A percentile compares a stretch with the other conserved stretches of the same genome.
phyloP scores from a whole-genome alignment of 2,888 invertebrate species.

The Noctuana brunneofusca region DNA sequence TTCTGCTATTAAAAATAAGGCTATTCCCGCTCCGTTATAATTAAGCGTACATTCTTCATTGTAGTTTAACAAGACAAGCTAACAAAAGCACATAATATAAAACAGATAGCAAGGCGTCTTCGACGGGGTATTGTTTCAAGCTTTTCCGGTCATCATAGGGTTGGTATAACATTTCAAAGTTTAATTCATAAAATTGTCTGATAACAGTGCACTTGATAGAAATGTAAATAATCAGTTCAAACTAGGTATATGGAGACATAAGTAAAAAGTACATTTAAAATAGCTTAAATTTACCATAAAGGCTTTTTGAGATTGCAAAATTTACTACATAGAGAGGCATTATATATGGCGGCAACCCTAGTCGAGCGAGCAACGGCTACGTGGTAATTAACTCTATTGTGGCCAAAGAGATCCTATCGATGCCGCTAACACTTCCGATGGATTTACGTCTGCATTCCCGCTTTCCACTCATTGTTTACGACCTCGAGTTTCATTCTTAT shows the following conservation, averaged over 20 bases:
- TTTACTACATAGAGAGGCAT: background rate
- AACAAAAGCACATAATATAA: slow-evolving; percentile 59
- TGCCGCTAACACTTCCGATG: slow-evolving; percentile 73
- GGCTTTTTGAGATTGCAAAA: background rate
- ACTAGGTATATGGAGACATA: background rate
- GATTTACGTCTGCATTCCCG: slow-evolving; percentile 65
- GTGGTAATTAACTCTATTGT: slow-evolving; percentile 80
- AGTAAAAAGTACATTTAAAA: background rate
- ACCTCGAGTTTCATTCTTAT: slow-evolving; percentile 38
- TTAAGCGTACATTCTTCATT: slow-evolving; percentile 40
- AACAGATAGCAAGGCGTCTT: slow-evolving; percentile 50
- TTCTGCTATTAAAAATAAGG: slow-evolving; percentile 1
- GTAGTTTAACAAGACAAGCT: slow-evolving; percentile 54
- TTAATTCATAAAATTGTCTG: background rate
- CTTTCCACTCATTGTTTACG: slow-evolving; percentile 73
- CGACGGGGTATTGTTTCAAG: slow-evolving; percentile 62
- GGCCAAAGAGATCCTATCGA: slow-evolving; percentile 70
- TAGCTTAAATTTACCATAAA: too few relatives aligned
- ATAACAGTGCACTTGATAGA: too few relatives aligned
- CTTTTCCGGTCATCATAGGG: slow-evolving; percentile 53
- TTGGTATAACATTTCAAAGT: background rate
- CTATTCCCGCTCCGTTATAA: slow-evolving; percentile 8
- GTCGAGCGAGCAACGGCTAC: slow-evolving; percentile 42
- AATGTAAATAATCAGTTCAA: too few relatives aligned
- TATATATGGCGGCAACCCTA: slow-evolving; percentile 11